phyloP scores from a whole-genome alignment of 2,888 invertebrate genomes.

The Nasonia oneida region DNA sequence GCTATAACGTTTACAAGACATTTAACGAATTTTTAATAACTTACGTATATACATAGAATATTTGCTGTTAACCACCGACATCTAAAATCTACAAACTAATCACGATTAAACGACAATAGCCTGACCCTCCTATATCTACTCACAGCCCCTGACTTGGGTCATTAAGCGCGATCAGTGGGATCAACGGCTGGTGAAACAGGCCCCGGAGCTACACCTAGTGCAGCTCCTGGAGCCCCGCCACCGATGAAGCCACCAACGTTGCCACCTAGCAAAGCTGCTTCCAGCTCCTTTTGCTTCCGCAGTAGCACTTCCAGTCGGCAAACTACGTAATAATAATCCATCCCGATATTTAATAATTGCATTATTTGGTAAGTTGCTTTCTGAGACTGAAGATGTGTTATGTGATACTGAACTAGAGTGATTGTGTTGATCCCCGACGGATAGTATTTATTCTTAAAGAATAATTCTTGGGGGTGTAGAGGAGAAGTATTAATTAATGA shows the following conservation, averaged over 20 bases:
- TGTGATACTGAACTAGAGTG: background rate
- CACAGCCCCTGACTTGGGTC: background rate
- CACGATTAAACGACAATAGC: background rate
- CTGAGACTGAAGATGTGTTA: background rate
- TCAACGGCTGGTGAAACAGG: background rate
- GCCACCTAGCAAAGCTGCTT: background rate
- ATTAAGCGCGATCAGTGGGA: background rate
- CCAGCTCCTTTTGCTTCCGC: conserved; percentile 32
- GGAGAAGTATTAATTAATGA: background rate
- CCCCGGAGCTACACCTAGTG: background rate
- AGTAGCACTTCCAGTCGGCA: conserved; percentile 10
- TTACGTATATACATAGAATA: background rate
- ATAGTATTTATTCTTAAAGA: background rate
- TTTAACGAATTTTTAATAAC: background rate
- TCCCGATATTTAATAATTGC: background rate
- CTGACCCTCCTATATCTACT: conserved; percentile 2
- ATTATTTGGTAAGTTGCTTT: background rate
- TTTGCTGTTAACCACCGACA: background rate
- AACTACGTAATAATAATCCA: conserved; percentile 7
- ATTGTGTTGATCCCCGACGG: background rate
- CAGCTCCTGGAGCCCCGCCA: background rate
- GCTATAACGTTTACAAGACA: background rate
- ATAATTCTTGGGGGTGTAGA: background rate
- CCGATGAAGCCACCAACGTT: conserved; percentile 33
- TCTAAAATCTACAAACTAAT: background rate